Percentiles rank a stretch among this genome's conserved stretches.
Evolutionary conservation across 2,113 vertebrate species (phyloP).

Genomic region (Pangasianodon hypophthalmus): DNA sequence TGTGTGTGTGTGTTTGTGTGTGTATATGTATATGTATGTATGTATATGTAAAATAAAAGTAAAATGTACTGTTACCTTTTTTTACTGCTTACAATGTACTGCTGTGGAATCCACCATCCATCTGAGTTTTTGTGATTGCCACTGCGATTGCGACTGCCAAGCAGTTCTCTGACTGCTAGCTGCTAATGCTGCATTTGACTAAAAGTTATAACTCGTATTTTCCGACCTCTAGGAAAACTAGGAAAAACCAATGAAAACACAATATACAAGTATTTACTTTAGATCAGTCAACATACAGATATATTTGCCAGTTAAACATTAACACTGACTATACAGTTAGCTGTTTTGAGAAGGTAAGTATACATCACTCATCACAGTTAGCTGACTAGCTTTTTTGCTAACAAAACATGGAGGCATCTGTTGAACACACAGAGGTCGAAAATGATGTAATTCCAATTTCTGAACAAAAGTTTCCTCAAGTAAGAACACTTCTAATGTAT

Average conservation of each 20-base stretch:
- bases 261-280: neutral
- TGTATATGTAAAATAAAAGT: too few relatives aligned
- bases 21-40: too few relatives aligned
- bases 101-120: too few relatives aligned
- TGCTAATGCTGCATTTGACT: neutral
- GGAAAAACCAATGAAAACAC: neutral
- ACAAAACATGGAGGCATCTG: neutral
- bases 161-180: too few relatives aligned
- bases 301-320: neutral
- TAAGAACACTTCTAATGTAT: neutral
- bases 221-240: neutral
- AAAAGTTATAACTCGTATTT: neutral
- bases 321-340: neutral
- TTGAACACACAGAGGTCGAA: neutral
- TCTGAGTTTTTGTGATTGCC: too few relatives aligned
- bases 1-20: too few relatives aligned
- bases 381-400: neutral
- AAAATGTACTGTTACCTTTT: too few relatives aligned
- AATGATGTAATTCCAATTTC: neutral
- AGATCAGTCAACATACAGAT: neutral
- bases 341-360: neutral
- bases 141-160: too few relatives aligned
- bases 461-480: neutral
- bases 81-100: too few relatives aligned
- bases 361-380: neutral